Conservation (phyloP, 2,888 invertebrate species). For the Drosophila sordidula region DNA sequence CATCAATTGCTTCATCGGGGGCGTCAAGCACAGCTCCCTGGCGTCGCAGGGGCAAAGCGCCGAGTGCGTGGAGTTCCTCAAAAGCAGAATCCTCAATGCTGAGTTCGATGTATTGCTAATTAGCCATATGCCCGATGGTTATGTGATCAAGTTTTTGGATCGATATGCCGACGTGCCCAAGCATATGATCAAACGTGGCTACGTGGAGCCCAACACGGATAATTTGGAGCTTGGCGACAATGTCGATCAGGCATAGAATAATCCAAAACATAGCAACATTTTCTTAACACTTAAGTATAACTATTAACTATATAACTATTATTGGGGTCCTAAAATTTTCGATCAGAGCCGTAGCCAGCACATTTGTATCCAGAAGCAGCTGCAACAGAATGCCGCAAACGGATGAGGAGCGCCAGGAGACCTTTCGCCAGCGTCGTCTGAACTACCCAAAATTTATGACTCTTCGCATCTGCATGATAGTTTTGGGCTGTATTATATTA, state of each 20-base stretch:
- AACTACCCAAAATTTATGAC: neutral
- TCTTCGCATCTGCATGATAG: neutral
- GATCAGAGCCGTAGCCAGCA: neutral
- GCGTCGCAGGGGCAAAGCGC: slow-evolving; percentile 11
- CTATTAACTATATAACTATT: too few relatives aligned
- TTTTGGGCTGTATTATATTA: neutral
- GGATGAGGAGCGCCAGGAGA: neutral
- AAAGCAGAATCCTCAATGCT: slow-evolving; percentile 46
- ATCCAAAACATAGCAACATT: neutral
- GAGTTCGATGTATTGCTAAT: slow-evolving; percentile 46
- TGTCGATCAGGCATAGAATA: neutral
- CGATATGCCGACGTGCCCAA: slow-evolving; percentile 10
- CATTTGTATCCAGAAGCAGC: neutral
- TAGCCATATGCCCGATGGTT: slow-evolving; percentile 40
- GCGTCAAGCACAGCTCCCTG: slow-evolving; percentile 24
- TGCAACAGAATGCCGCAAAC: neutral
- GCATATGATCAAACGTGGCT: slow-evolving; percentile 41
- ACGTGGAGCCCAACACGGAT: slow-evolving; percentile 30
- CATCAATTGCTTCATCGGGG: slow-evolving; percentile 70
- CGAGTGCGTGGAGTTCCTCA: slow-evolving; percentile 57
- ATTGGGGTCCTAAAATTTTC: neutral
- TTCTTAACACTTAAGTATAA: too few relatives aligned
- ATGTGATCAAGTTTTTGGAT: slow-evolving; percentile 33
- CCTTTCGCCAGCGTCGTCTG: neutral
- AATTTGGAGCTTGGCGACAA: neutral